Percentiles rank a stretch among this genome's conserved stretches.
Evolutionary conservation across 2,113 vertebrate genomes (phyloP).

Genomic region (Myrmecobius fasciatus): DNA sequence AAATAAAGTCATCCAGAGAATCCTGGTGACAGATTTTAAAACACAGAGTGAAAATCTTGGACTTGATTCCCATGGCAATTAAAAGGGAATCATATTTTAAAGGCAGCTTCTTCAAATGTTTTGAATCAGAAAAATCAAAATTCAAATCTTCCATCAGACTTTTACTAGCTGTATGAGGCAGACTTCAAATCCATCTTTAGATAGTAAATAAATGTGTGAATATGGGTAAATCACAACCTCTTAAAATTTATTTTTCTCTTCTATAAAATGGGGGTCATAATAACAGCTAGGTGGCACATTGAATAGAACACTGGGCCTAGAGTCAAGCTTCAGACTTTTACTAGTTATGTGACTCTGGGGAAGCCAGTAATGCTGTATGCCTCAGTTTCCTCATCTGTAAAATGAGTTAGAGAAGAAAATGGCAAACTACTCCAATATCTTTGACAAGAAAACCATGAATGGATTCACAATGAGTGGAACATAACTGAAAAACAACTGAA

Average conservation of each 20-base stretch:
- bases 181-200: not conserved
- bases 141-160: not conserved
- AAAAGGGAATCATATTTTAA: not conserved
- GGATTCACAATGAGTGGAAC: too few relatives aligned
- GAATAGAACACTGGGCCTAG: too few relatives aligned
- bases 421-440: not conserved
- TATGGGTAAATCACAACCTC: not conserved
- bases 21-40: not conserved
- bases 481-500: not conserved
- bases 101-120: not conserved
- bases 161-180: not conserved
- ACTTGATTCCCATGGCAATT: not conserved
- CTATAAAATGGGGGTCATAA: not conserved
- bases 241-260: not conserved
- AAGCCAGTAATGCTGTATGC: not conserved
- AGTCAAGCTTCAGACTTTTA: not conserved
- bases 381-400: not conserved
- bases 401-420: not conserved
- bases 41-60: not conserved
- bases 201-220: too few relatives aligned
- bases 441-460: not conserved
- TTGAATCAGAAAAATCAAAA: not conserved
- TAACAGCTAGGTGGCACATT: not conserved
- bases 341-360: not conserved
- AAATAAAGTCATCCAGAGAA: not conserved